Base-by-base conservation (phyloP, 1,140 invertebrate species). In the Cylas formicarius region DNA sequence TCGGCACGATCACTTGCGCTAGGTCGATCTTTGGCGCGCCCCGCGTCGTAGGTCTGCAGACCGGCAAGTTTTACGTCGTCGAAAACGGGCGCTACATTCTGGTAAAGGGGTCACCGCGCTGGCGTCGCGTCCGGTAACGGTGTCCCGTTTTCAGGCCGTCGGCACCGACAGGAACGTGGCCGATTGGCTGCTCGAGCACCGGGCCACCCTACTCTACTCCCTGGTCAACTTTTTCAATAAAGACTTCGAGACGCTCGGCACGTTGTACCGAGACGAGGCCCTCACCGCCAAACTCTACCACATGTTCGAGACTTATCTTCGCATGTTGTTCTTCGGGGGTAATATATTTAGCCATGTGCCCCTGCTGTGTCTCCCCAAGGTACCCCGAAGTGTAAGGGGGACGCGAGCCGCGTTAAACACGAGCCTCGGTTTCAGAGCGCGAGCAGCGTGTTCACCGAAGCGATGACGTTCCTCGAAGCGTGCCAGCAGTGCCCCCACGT, bases 91-190 rank as follows among this genome's bases (percentile, higher is more conserved):
- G 81, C 53, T 90, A 83, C 50, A 72, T 86, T 27, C 61, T 91
- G 68, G 86, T 88, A 63, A n/a, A 73, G 72, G 69, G n/a, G 7
- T 16, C 7, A 44, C 4, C 18, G 29, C 5, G 19, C 11, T 11
- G 16, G 29, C 11, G 13, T 5, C 11, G 13, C 18, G 11, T 6
- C 6, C 6, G 11, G 6, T 31, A 6, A 42, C 41, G 26, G 49
- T 34, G 33, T 37, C 48, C 44, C 50, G 36, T 44, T 57, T 57
- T 55, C 46, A 87, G 84, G 84, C 81, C 31, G 78, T 88, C 43
- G 86, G 86, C 11, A 87, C 84, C n/a, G 86, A 89, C 65, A 74
- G 83, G 28, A 86, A 86, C 61, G 84, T 86, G 46, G 76, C 83
- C 7, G 83, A 87, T 58, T 83, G 81, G 75, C 70, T 88, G 41